Evolutionary conservation across 2,113 vertebrate genomes (phyloP), one percentile per base, ranked within the genome.

Genomic region (Lagenorhynchus albirostris): DNA sequence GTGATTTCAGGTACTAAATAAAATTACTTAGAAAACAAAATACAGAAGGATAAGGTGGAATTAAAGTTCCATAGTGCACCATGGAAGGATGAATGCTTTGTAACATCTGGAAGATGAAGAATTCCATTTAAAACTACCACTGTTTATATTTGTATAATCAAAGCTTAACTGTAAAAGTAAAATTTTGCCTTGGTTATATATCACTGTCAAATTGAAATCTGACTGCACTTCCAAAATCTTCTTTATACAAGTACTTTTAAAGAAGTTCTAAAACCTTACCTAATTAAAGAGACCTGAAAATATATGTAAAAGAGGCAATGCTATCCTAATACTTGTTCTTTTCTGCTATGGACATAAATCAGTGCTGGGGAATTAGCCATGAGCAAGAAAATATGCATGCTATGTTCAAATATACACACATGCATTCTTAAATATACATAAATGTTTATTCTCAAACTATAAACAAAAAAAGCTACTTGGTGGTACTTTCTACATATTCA

Each of bases 291-390:
- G 85, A 73, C n/a, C 44, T 80, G 62, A 91, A 96, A 89, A 89
- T 53, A 96, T 4, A 55, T 74, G 58, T 65, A 41, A 12, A 82
- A 74, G 41, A 86, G 53, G 44, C 14, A 94, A 29, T 47, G 31
- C 33, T 83, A 60, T 29, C 50, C 62, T 96, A 74, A 94, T 77
- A 92, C 76, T 82, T 97, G 62, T 60, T 41, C 33, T 63, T 70
- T 89, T 83, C 68, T 91, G 67, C 33, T 89, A 63, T 67, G 62
- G n/a, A 88, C n/a, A 95, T 88, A 92, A 94, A 88, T 94, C 79
- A 95, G 60, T 65, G n/a, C 14, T 82, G 33, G 29, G 62, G 62
- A 93, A 85, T 89, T 82, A 87, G 55, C 77, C n/a, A 85, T 41
- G 71, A 67, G 47, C 7, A 70, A 63, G 73, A 91, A 97, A 94